A percentile compares a stretch with the other conserved stretches of the same genome.
Conservation (phyloP, 2,888 invertebrate genomes). For the Dendrolimus pini region DNA sequence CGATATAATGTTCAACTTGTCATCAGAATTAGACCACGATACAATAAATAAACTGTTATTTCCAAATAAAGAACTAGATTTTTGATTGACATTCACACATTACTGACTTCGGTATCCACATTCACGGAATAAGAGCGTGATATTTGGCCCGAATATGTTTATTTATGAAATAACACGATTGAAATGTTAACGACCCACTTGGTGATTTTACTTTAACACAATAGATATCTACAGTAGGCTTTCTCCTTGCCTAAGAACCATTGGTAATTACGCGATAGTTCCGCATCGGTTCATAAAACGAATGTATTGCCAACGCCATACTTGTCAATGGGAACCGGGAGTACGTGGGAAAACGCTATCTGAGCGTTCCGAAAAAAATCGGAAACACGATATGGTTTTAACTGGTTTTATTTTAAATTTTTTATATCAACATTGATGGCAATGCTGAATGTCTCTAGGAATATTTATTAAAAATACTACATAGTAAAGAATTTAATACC, state of each 20-base stretch:
- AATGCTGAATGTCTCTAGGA: no score
- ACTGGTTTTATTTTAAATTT: no score
- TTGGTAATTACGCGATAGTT: conserved; percentile 38
- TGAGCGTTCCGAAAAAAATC: no score
- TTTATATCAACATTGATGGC: no score
- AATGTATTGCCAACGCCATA: conserved; percentile 13
- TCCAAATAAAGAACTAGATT: no score
- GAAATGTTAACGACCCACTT: neutral
- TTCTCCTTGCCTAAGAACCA: conserved; percentile 3
- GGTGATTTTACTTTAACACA: neutral
- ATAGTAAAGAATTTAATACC: no score
- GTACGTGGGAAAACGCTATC: neutral
- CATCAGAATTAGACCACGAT: no score
- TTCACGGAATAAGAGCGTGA: neutral
- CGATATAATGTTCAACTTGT: no score
- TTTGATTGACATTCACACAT: no score
- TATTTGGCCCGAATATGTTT: neutral
- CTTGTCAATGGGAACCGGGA: neutral
- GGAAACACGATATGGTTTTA: no score
- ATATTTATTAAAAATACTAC: no score
- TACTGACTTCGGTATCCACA: neutral
- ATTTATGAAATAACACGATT: neutral
- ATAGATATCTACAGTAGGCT: conserved; percentile 1
- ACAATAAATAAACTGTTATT: no score
- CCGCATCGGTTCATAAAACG: conserved; percentile 31